A percentile compares a stretch with the other conserved stretches of the same genome.
These are phyloP conservation scores for Falco punctatus DNA, from an alignment of 2,113 vertebrate species.

Conservation along the genomic window DNA sequence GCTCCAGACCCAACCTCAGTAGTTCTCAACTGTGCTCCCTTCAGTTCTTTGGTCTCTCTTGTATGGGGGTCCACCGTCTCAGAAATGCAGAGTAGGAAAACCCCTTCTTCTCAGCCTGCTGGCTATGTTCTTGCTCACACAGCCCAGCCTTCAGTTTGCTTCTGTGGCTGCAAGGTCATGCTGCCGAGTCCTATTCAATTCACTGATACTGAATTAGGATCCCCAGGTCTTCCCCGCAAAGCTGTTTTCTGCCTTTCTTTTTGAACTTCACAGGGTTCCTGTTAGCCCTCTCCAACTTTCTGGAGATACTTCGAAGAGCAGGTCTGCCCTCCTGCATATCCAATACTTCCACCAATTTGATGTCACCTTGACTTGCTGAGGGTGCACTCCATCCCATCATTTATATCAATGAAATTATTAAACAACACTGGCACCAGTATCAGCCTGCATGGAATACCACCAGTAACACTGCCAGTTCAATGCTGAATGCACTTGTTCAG, in stretches of 20 bases:
- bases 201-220: neutral
- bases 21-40: accelerated
- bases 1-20: neutral
- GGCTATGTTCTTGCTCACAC: neutral
- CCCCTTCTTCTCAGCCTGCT: neutral
- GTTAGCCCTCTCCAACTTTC: neutral
- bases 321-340: neutral
- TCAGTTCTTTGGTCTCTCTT: neutral
- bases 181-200: neutral
- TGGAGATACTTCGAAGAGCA: neutral
- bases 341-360: neutral
- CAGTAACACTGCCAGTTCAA: neutral
- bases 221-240: neutral
- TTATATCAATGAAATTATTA: neutral
- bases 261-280: neutral
- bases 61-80: neutral
- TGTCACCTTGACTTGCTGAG: neutral
- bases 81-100: neutral
- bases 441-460: neutral
- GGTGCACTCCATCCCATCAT: neutral
- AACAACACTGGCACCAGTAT: neutral
- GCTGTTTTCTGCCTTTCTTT: neutral
- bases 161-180: neutral
- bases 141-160: neutral
- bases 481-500: neutral